These are phyloP conservation scores for Trachelipus rathkii DNA, from an alignment of 1,140 invertebrate genomes.

Conservation along the genomic window DNA sequence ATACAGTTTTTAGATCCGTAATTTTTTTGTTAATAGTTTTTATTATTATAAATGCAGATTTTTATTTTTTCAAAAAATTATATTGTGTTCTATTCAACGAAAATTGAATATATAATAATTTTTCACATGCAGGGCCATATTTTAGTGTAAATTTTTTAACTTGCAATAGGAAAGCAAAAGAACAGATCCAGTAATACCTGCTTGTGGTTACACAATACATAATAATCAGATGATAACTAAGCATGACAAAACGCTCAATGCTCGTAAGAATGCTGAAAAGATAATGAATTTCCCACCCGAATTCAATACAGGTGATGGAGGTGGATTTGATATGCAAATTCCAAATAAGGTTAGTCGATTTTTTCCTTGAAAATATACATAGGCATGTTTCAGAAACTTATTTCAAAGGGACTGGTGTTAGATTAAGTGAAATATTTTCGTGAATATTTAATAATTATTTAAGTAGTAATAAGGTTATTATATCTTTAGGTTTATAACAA, in stretches of 20 bases:
- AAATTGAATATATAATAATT: too few relatives aligned
- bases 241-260: constrained; percentile 80
- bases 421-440: too few relatives aligned
- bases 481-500: constrained; percentile 55
- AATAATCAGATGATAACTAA: constrained; percentile 85
- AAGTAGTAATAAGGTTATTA: too few relatives aligned
- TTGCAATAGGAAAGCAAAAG: constrained; percentile 57
- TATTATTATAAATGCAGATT: too few relatives aligned
- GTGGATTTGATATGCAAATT: constrained; percentile 81
- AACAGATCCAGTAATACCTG: constrained; percentile 66
- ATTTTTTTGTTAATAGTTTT: too few relatives aligned
- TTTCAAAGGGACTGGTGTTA: too few relatives aligned
- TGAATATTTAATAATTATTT: too few relatives aligned
- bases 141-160: too few relatives aligned
- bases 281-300: constrained; percentile 82
- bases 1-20: too few relatives aligned
- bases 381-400: neutral
- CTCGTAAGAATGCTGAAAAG: constrained; percentile 78
- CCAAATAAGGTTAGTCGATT: constrained; percentile 79
- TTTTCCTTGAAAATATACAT: constrained; percentile 49
- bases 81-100: too few relatives aligned
- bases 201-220: constrained; percentile 70
- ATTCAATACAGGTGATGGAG: constrained; percentile 79
- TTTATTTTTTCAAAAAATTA: too few relatives aligned
- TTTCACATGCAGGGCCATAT: too few relatives aligned